phyloP scores from a whole-genome alignment of 2,888 invertebrate genomes.

The Mythimna pallens region DNA sequence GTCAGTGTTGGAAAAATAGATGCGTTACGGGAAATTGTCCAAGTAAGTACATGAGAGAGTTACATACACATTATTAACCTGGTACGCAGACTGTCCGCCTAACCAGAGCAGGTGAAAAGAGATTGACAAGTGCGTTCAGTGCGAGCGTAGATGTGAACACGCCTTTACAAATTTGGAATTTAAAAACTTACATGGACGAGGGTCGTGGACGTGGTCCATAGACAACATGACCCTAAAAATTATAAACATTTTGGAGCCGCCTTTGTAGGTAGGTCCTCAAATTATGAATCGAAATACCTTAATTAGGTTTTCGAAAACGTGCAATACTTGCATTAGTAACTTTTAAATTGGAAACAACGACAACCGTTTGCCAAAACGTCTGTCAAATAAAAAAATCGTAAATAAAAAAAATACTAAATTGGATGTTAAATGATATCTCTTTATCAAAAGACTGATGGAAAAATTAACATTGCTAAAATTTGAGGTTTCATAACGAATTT shows the following conservation, averaged over 20 bases:
- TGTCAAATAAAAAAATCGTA: conserved; percentile 24
- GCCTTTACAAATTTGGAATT: conserved; percentile 22
- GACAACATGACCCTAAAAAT: conserved; percentile 13
- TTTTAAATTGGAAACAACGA: conserved; percentile 41
- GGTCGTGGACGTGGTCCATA: background rate
- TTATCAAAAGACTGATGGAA: conserved; percentile 60
- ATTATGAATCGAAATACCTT: conserved; percentile 8
- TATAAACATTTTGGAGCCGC: conserved; percentile 7
- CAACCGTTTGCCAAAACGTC: conserved; percentile 31
- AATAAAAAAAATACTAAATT: conserved; percentile 27
- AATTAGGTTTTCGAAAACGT: conserved; percentile 9
- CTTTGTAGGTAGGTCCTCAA: conserved; percentile 17
- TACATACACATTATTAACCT: background rate
- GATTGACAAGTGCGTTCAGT: background rate
- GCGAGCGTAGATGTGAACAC: conserved; percentile 20
- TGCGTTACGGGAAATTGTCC: background rate
- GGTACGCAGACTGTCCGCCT: background rate
- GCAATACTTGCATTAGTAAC: conserved; percentile 44
- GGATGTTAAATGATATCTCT: conserved; percentile 49
- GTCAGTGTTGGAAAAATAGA: background rate
- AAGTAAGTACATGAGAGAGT: background rate
- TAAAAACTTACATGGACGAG: conserved; percentile 13
- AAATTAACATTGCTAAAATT: conserved; percentile 49
- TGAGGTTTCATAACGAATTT: conserved; percentile 17
- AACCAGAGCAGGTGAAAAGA: background rate